A percentile compares a stretch with the other conserved stretches of the same genome.
phyloP scores from a whole-genome alignment of 1,140 invertebrate genomes.

The Pemphigus obesinymphae region DNA sequence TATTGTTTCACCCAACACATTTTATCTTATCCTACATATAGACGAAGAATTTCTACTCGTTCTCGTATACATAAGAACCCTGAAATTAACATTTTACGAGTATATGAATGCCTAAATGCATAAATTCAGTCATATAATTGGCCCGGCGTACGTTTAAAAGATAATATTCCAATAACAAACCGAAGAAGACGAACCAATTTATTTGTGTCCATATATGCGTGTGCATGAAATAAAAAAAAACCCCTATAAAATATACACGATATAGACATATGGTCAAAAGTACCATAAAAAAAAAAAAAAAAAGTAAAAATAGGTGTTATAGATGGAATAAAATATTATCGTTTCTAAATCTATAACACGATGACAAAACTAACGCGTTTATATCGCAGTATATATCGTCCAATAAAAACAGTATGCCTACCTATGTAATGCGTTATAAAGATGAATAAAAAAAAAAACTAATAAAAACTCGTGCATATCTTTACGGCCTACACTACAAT shows the following conservation, averaged over 20 bases:
- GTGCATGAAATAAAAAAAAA: background rate
- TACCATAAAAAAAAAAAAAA: background rate
- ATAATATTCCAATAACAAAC: too few species aligned
- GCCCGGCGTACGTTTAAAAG: background rate
- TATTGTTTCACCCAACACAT: too few species aligned
- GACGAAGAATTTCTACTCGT: too few species aligned
- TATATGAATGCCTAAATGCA: background rate
- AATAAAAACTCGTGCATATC: too few species aligned
- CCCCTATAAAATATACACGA: background rate
- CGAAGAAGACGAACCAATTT: conserved; percentile 9
- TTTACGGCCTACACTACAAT: too few species aligned
- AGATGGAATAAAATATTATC: background rate
- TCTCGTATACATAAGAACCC: background rate
- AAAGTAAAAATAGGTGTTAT: background rate
- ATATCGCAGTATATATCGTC: too few species aligned
- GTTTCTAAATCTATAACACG: background rate
- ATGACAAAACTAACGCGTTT: background rate
- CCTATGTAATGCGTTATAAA: too few species aligned
- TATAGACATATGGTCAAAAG: background rate
- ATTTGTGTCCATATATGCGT: background rate
- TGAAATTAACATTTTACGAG: background rate
- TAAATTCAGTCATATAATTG: background rate
- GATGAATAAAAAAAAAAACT: too few species aligned
- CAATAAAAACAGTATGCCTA: too few species aligned
- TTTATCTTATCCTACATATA: too few species aligned